A percentile compares a stretch with the other conserved stretches of the same genome.
These are phyloP conservation scores for Nymphalis c-album DNA, from an alignment of 2,888 invertebrate species.

Conservation along the genomic window DNA sequence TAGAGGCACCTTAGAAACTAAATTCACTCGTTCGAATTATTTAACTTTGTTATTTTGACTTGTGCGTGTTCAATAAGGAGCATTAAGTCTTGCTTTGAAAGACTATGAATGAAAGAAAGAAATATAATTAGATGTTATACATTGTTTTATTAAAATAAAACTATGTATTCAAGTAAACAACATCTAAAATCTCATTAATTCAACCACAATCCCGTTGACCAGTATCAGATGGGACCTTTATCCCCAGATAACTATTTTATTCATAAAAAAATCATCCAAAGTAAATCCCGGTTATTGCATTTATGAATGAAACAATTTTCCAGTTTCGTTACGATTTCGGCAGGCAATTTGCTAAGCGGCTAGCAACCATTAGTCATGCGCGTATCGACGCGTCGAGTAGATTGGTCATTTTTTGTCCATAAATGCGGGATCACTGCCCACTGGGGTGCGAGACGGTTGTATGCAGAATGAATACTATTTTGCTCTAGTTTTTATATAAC, in stretches of 20 bases:
- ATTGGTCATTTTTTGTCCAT: conserved; percentile 74
- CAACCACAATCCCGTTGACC: conserved; percentile 45
- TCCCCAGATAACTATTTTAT: conserved; percentile 64
- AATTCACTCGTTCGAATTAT: conserved; percentile 39
- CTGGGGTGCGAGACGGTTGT: conserved; percentile 51
- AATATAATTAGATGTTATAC: background rate
- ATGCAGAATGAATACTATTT: conserved; percentile 21
- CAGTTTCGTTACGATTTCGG: conserved; percentile 71
- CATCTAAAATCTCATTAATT: conserved; percentile 13
- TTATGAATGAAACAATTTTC: conserved; percentile 80
- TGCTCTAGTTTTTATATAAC: background rate
- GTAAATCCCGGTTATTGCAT: conserved; percentile 70
- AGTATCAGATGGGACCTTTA: conserved; percentile 56
- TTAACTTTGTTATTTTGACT: background rate
- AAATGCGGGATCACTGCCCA: conserved; percentile 55
- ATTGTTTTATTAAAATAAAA: background rate
- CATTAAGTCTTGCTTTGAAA: background rate
- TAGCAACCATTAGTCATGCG: conserved; percentile 72
- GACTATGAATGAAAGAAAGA: background rate
- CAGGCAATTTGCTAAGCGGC: conserved; percentile 74
- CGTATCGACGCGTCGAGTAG: conserved; percentile 68
- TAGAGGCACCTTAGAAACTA: conserved; percentile 34
- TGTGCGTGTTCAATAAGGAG: background rate
- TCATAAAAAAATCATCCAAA: conserved; percentile 65
- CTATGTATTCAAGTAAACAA: background rate